phyloP scores from a whole-genome alignment of 2,888 invertebrate genomes.

The Melolontha melolontha region DNA sequence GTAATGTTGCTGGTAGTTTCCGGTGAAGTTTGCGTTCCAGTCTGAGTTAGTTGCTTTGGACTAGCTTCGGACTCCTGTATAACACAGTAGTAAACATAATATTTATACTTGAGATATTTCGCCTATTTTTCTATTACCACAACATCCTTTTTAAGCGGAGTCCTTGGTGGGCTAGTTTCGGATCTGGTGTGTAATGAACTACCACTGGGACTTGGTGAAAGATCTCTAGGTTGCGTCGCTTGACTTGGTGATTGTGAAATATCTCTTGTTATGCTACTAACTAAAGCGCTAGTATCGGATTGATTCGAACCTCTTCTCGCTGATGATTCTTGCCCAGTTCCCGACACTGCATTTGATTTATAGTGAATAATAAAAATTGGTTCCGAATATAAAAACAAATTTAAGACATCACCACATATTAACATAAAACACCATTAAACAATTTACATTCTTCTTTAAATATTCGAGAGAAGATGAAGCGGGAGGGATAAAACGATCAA shows the following conservation, averaged over 20 bases:
- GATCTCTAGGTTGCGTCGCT: slow-evolving; percentile 66
- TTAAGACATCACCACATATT: too few relatives aligned
- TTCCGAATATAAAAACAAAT: too few relatives aligned
- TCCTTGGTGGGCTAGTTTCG: slow-evolving; percentile 67
- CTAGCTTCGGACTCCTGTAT: slow-evolving; percentile 47
- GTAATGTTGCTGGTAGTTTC: slow-evolving; percentile 65
- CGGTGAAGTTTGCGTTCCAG: slow-evolving; percentile 80
- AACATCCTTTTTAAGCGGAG: slow-evolving; percentile 64
- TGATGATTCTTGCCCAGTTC: slow-evolving; percentile 62
- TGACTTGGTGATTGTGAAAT: slow-evolving; percentile 71
- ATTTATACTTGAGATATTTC: not conserved
- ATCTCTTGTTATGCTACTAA: slow-evolving; percentile 73
- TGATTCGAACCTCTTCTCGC: slow-evolving; percentile 69
- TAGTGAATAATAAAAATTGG: not conserved
- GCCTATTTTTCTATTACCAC: slow-evolving; percentile 7
- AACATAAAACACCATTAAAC: too few relatives aligned
- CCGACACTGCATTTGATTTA: slow-evolving; percentile 60
- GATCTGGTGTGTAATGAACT: slow-evolving; percentile 69
- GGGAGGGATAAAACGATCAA: not conserved
- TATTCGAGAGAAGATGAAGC: not conserved
- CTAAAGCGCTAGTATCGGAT: slow-evolving; percentile 73
- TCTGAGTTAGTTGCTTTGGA: slow-evolving; percentile 69
- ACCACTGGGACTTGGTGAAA: slow-evolving; percentile 69
- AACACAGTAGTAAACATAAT: slow-evolving; percentile 1
- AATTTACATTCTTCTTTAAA: not conserved